Base-by-base conservation (phyloP, 1,140 invertebrate species). In the Holcopasites calliopsidis region DNA sequence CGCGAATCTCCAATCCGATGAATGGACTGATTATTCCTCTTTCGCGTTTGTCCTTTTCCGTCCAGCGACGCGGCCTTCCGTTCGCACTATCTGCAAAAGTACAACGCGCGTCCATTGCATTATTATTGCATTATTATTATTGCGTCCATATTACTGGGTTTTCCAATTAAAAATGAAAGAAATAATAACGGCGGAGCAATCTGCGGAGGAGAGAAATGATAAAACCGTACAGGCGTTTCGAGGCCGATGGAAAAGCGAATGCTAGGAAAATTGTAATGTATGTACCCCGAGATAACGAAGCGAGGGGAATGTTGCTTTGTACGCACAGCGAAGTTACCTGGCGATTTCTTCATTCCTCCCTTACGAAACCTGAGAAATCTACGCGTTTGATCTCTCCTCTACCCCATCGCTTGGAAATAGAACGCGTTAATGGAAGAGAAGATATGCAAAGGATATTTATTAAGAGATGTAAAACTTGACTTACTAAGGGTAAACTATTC, bases 121-220 rank as follows among this genome's bases (percentile, higher is more conserved):
- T 44, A n/a, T n/a, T n/a, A n/a, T n/a, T n/a, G n/a, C n/a, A n/a
- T n/a, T n/a, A n/a, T n/a, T n/a, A n/a, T n/a, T n/a, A n/a, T n/a
- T n/a, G 3, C 26, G 8, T 21, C 40, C 16, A 4, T 13, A 26
- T n/a, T 28, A n/a, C 8, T 16, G 38, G 5, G 21, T 31, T 47
- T 28, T 42, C 35, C 64, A 73, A 73, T 55, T 28, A 18, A 65
- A 73, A 65, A 65, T 44, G 38, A n/a, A n/a, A 44, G 23, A 65
- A 35, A 31, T 13, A 50, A 6, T 1, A 21, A 18, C 7, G 8
- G n/a, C n/a, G n/a, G n/a, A n/a, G n/a, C n/a, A 16, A 40, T 26
- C 21, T 38, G 28, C 16, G 28, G 2, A 5, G 13, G 21, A 1
- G 10, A 23, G 5, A 11, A 2, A 68, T 42, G 35, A 50, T n/a